Evolutionary conservation across 2,888 invertebrate species (phyloP).

Genomic region (Parapristionchus giblindavisi): DNA sequence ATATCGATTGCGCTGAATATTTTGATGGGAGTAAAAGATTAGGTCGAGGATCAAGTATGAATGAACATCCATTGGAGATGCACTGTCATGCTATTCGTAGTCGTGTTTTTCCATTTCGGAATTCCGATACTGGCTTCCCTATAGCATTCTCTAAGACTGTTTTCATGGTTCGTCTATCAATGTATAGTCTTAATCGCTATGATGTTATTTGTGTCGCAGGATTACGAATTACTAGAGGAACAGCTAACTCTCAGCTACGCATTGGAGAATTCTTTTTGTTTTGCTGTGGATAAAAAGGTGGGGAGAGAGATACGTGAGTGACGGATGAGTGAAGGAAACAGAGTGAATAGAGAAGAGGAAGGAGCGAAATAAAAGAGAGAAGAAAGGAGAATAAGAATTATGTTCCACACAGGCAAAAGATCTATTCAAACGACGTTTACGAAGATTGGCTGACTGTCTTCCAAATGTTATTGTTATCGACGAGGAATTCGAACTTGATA

Average conservation of each 20-base stretch:
- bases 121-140: slow-evolving; percentile 23
- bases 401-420: slow-evolving; percentile 15
- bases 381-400: not conserved
- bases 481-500: slow-evolving; percentile 18
- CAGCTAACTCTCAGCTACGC: slow-evolving; percentile 28
- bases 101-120: slow-evolving; percentile 25
- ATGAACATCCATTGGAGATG: slow-evolving; percentile 29
- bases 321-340: no score
- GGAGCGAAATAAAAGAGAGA: not conserved
- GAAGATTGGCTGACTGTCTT: slow-evolving; percentile 8
- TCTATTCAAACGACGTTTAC: slow-evolving; percentile 20
- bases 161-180: not conserved
- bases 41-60: not conserved
- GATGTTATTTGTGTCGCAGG: not conserved
- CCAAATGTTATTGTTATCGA: slow-evolving; percentile 27
- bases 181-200: not conserved
- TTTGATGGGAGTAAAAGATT: not conserved
- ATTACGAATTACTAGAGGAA: slow-evolving; percentile 33
- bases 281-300: slow-evolving; percentile 31
- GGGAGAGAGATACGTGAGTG: not conserved
- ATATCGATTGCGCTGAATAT: not conserved
- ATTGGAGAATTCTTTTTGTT: slow-evolving; percentile 33
- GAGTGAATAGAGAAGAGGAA: not conserved
- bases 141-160: slow-evolving; percentile 31
- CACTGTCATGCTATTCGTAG: slow-evolving; percentile 34